phyloP scores from a whole-genome alignment of 2,888 invertebrate species.

The Notocelia uddmanniana region DNA sequence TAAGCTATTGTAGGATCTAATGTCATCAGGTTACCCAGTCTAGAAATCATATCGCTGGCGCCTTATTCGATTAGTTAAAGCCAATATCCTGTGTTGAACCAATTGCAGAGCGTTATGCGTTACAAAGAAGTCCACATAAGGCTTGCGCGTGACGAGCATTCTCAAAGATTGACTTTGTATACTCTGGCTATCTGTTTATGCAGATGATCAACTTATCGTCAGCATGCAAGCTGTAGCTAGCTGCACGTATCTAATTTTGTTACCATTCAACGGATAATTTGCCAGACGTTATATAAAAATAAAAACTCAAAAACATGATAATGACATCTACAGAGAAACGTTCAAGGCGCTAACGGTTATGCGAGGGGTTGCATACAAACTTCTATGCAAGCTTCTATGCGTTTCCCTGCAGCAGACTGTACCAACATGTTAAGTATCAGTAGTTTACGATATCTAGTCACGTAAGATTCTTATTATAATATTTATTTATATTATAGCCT shows the following conservation, averaged over 20 bases:
- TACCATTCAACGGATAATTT: neutral
- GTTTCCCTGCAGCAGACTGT: too few relatives aligned
- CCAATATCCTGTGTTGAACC: slow-evolving; percentile 70
- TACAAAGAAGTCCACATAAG: slow-evolving; percentile 70
- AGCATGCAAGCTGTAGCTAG: neutral
- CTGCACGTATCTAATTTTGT: neutral
- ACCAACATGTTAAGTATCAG: too few relatives aligned
- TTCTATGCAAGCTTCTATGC: too few relatives aligned
- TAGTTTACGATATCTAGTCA: too few relatives aligned
- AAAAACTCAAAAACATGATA: too few relatives aligned
- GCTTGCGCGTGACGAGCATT: slow-evolving; percentile 66
- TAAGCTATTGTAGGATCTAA: slow-evolving; percentile 52
- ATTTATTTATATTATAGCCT: too few relatives aligned
- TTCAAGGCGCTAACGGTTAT: too few relatives aligned
- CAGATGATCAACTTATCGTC: slow-evolving; percentile 2
- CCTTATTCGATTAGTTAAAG: slow-evolving; percentile 70
- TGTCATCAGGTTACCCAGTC: slow-evolving; percentile 70
- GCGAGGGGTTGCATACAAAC: too few relatives aligned
- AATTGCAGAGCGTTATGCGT: slow-evolving; percentile 65
- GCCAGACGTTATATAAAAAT: too few relatives aligned
- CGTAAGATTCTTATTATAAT: too few relatives aligned
- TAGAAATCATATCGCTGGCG: slow-evolving; percentile 53
- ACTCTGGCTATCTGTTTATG: slow-evolving; percentile 23
- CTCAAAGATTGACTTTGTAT: slow-evolving; percentile 41
- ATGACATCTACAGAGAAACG: too few relatives aligned